phyloP scores from a whole-genome alignment of 2,797 vertebrate species.

The Euphonia xanthogaster region DNA sequence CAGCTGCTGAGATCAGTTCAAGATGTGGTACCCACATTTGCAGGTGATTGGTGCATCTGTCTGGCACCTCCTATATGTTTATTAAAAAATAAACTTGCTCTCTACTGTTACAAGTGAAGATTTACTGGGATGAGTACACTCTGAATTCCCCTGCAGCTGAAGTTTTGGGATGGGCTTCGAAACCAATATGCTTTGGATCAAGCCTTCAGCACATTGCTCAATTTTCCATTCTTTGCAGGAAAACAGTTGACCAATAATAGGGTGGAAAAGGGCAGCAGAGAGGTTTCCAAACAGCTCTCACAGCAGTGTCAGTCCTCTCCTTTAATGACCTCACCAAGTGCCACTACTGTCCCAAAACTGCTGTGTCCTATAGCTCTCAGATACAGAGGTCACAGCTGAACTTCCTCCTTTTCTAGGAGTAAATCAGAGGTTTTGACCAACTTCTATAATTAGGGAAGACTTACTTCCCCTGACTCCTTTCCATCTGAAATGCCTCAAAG shows the following conservation, averaged over 20 bases:
- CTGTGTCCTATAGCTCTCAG: not conserved
- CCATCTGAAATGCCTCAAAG: not conserved
- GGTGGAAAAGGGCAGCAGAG: slow-evolving; percentile 14
- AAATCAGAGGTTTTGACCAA: not conserved
- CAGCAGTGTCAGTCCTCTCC: not conserved
- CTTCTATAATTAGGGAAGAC: not conserved
- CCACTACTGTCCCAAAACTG: not conserved
- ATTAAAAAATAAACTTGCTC: not conserved
- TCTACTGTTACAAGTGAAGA: not conserved
- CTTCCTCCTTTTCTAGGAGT: not conserved
- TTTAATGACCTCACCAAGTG: not conserved
- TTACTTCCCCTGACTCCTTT: not conserved
- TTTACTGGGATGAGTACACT: not conserved
- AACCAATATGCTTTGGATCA: slow-evolving; percentile 58
- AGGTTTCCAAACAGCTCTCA: slow-evolving; percentile 21
- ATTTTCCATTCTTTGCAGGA: slow-evolving; percentile 60
- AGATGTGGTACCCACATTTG: not conserved
- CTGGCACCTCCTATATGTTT: not conserved
- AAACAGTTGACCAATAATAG: slow-evolving; percentile 46
- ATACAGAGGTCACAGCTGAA: not conserved
- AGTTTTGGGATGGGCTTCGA: slow-evolving; percentile 5
- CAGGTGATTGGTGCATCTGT: not conserved
- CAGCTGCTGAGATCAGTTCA: not conserved
- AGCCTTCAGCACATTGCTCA: slow-evolving; percentile 46
- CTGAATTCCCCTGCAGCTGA: not conserved